Evolutionary conservation across 2,113 vertebrate species (phyloP), one percentile per base, ranked within the genome.

Genomic region (Actenoides lindsayi): DNA sequence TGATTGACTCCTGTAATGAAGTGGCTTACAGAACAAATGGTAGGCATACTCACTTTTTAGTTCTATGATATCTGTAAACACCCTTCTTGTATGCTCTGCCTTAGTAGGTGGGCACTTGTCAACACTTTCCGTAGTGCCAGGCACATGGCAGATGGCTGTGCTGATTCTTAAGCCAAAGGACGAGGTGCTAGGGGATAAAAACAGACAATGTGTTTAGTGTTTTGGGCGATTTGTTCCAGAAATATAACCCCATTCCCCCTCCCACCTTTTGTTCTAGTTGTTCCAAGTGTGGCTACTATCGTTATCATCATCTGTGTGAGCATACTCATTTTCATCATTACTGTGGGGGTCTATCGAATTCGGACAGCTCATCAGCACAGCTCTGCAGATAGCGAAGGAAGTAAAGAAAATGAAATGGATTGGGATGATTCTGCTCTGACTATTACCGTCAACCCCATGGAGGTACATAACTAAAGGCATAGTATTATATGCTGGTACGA

Each of bases 361-460:
- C 98, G 98, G 71, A 97, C 98, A 5, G 98, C 98, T 56, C 98
- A 98, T 84, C 98, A 98, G 95, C 99, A 98, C 87, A 95, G 98
- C 83, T 87, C 98, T 63, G 97, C 95, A 42, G 98, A 98, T 76
- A 96, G 54, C 0, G 98, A 99, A 79, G 97, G 97, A 5, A 87
- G 96, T 30, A 99, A 98, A 95, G 99, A 99, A 24, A 97, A 95
- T 0, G 98, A 99, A 46, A 98, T 98, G 97, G 98, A 98, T 62
- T 99, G 99, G 99, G 99, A 99, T 14, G 98, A 99, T 93, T 99
- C 99, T 10, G 98, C 99, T 8, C 98, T 99, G 84, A 99, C 99
- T 2, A 99, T 99, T 97, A 99, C 99, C 0, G 96, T 99, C 94
- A 99, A 99, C 90, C 99, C 99, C 17, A 99, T 99, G 99, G 99